Conservation (phyloP, 2,797 vertebrate genomes). For the Rhadinocentrus ornatus region DNA sequence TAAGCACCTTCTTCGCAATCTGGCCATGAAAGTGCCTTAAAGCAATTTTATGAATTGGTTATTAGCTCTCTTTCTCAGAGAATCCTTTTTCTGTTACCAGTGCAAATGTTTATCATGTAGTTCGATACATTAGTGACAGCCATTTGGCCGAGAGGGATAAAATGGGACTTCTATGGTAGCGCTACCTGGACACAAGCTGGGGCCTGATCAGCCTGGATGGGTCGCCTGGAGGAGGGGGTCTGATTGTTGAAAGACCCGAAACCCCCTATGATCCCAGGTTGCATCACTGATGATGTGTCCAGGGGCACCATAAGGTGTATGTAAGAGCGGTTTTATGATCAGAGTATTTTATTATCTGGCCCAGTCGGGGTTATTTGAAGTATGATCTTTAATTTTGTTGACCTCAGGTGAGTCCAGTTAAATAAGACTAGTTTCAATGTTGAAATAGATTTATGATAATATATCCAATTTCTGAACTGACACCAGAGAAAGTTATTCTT, state of each 20-base stretch:
- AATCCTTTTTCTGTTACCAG: constrained; percentile 64
- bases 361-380: constrained; percentile 68
- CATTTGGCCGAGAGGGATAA: constrained; percentile 65
- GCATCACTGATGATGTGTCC: too few relatives aligned
- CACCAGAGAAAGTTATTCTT: constrained; percentile 49
- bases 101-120: constrained; percentile 65
- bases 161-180: constrained; percentile 72
- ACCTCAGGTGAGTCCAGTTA: constrained; percentile 67
- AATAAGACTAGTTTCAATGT: constrained; percentile 56
- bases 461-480: constrained; percentile 56
- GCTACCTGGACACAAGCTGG: too few relatives aligned
- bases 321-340: constrained; percentile 83
- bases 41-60: constrained; percentile 48
- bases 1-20: constrained; percentile 47
- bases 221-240: too few relatives aligned
- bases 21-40: constrained; percentile 30
- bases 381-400: constrained; percentile 67
- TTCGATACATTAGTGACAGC: constrained; percentile 69
- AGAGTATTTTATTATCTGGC: constrained; percentile 76
- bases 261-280: too few relatives aligned
- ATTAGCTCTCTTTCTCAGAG: constrained; percentile 61
- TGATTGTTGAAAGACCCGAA: too few relatives aligned
- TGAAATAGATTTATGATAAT: constrained; percentile 60
- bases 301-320: too few relatives aligned
- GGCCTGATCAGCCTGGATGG: too few relatives aligned